A percentile compares a stretch with the other conserved stretches of the same genome.
phyloP scores from a whole-genome alignment of 64 coral and sea anemone species.

The Montipora capricornis region DNA sequence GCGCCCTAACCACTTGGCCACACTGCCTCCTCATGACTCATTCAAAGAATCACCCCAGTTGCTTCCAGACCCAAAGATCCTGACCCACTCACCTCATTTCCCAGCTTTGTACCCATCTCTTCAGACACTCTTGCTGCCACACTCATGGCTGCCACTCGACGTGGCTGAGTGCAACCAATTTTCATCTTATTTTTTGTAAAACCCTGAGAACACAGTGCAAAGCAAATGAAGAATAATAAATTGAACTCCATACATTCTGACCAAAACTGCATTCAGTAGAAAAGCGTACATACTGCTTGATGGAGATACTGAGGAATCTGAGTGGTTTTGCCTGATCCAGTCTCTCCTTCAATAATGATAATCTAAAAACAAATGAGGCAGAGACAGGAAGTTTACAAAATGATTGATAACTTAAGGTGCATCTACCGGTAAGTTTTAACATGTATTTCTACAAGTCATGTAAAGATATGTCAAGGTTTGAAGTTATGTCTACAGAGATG shows the following conservation, averaged over 20 bases:
- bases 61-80: too few relatives aligned
- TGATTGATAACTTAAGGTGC: not conserved
- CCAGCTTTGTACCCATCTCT: constrained; percentile 98
- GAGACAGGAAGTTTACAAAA: not conserved
- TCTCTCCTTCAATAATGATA: constrained; percentile 99
- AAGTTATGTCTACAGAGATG: too few relatives aligned
- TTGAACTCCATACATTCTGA: too few relatives aligned
- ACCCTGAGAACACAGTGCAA: constrained; percentile 51
- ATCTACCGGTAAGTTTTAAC: too few relatives aligned
- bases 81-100: constrained; percentile 81
- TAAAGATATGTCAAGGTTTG: too few relatives aligned
- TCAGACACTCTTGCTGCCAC: constrained; percentile 97
- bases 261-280: not conserved
- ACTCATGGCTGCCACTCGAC: constrained; percentile 99
- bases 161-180: constrained; percentile 97
- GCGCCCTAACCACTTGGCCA: too few relatives aligned
- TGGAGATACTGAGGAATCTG: constrained; percentile 98
- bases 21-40: too few relatives aligned
- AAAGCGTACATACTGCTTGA: constrained; percentile 76
- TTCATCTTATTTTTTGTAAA: constrained; percentile 93
- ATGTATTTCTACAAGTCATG: too few relatives aligned
- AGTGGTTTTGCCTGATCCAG: constrained; percentile 97
- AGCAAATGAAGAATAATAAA: not conserved
- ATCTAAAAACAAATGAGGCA: constrained; percentile 58
- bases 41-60: too few relatives aligned